Evolutionary conservation across 2,888 invertebrate species (phyloP), one percentile per base, ranked within the genome.

Genomic region (Calliopum simillimum): DNA sequence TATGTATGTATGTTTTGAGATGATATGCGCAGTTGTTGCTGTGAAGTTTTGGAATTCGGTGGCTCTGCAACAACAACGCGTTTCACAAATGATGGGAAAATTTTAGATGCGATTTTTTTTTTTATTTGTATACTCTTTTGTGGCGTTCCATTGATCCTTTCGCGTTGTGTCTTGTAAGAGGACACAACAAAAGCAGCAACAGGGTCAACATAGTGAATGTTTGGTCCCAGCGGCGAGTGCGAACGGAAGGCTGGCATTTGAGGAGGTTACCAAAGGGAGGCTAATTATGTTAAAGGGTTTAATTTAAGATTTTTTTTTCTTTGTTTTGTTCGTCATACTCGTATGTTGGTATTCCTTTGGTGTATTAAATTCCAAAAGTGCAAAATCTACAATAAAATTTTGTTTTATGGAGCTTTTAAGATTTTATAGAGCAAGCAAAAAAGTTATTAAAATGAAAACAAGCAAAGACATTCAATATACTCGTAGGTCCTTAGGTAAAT

Each of bases 1-100:
- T 21, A 47, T 49, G 19, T 14, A 49, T 21, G 25, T 21, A 64
- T 19, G 33, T 33, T n/a, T 33, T 33, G 33, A 41, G 41, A 8
- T 41, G n/a, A n/a, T 44, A 21, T 44, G 11, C 16, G 33, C n/a
- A 25, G 16, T 58, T 33, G 58, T 33, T 58, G 58, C 25, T 58
- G 58, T 55, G 16, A 55, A n/a, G 59, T 62, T 58, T 76, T 77
- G 80, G 80, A 80, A 80, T 80, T 80, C 80, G 79, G 80, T 80
- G 80, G 80, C 79, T 76, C 53, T 62, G 64, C 33, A 33, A 8
- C 33, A 33, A 8, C 72, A 77, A 78, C 77, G 77, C 79, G 14
- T 23, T 79, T 76, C 79, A 64, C 79, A 80, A 80, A 81, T 79
- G 80, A 80, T 81, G 80, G 80, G 81, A 81, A 81, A 75, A 76